Base-by-base conservation (phyloP, 2,113 vertebrate genomes). In the Proterorhinus semilunaris region DNA sequence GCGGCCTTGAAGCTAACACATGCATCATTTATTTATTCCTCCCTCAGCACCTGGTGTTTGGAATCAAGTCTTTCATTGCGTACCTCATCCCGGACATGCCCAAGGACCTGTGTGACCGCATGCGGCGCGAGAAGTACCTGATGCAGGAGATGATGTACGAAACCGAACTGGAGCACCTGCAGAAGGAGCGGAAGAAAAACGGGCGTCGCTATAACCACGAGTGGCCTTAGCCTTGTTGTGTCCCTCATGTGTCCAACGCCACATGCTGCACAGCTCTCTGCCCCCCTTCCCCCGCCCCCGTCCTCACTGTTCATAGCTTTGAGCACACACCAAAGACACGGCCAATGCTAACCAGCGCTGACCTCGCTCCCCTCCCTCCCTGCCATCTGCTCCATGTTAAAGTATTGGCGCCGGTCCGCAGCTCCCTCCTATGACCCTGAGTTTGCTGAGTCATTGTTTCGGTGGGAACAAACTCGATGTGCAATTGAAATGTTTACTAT, bases 111-210 rank as follows among this genome's bases (percentile, higher is more conserved):
- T 94, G 96, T 48, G 98, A 99, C 79, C 93, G 97, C 44, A 99
- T 99, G 97, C 92, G 97, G 72, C 94, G 98, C 81, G 98, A 99
- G 76, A 99, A 99, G 87, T 99, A 98, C 80, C 90, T 99, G 69
- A 99, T 99, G 91, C 98, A 99, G 91, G 98, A 99, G 91, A 99
- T 98, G 97, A 95, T 99, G 94, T 99, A 99, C 36, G 96, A 99
- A 81, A 95, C 97, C 1, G 96, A 99, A 82, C 90, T 99, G 70
- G 96, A 98, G 84, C 96, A 97, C 83, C 94, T 98, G 80, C 97
- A 98, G 81, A 95, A 92, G 79, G 94, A 98, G 72, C 91, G 95
- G 62, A 98, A 96, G 84, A 97, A 95, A 90, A 98, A 96, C 6
- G 97, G 96, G 62, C 95, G 93, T 76, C 95, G 95, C 48, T 96